A percentile compares a stretch with the other conserved stretches of the same genome.
These are phyloP conservation scores for Moxostoma hubbsi DNA, from an alignment of 2,797 vertebrate species.

Conservation along the genomic window DNA sequence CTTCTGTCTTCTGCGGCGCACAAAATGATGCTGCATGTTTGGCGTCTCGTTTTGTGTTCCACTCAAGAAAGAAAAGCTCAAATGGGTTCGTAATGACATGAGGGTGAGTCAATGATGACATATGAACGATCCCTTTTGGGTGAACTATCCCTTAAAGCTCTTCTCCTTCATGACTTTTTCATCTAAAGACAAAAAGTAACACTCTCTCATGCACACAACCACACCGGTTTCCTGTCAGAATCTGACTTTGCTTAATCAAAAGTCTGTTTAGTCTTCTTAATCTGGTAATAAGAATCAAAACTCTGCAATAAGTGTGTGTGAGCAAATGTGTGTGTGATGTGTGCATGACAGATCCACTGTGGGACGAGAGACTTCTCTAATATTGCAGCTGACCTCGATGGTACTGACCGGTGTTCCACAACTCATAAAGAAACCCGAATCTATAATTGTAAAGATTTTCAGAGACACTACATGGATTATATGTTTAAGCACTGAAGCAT, in stretches of 20 bases:
- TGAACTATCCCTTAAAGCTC: no score
- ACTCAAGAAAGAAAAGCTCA: no score
- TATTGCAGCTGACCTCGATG: slow-evolving; percentile 38
- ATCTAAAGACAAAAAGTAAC: slow-evolving; percentile 12
- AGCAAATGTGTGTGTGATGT: slow-evolving; percentile 20
- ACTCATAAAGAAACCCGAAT: slow-evolving; percentile 58
- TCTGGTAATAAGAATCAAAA: slow-evolving; percentile 40
- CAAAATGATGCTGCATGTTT: no score
- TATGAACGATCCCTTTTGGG: no score
- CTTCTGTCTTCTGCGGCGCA: no score
- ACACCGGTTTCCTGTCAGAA: slow-evolving; percentile 29
- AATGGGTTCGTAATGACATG: no score
- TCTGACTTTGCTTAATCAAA: not conserved
- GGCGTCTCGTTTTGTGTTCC: no score
- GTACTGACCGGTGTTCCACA: slow-evolving; percentile 32
- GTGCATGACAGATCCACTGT: slow-evolving; percentile 46
- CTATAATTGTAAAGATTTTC: slow-evolving; percentile 73
- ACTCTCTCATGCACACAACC: slow-evolving; percentile 33
- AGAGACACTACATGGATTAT: slow-evolving; percentile 67
- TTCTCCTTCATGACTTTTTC: not conserved
- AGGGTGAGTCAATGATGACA: no score
- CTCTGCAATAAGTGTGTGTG: slow-evolving; percentile 56
- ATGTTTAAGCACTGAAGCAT: slow-evolving; percentile 62
- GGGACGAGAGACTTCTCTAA: slow-evolving; percentile 41
- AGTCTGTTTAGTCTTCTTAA: slow-evolving; percentile 20